Evolutionary conservation across 2,888 invertebrate genomes (phyloP).

Genomic region (Luperina testacea): DNA sequence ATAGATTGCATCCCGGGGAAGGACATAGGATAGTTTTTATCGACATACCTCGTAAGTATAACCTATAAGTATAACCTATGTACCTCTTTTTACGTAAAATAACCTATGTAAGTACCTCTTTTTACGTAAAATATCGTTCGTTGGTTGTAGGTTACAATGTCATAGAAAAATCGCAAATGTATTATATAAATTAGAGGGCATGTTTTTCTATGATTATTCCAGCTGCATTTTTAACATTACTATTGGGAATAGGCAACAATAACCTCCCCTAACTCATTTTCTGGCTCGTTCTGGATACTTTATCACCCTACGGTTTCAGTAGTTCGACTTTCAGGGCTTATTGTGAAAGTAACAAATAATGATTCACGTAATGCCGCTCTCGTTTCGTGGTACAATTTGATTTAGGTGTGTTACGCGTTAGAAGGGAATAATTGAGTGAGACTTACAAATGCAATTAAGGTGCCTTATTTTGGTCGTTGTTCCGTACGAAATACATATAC

Average conservation of each 20-base stretch:
- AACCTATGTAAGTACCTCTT: too few relatives aligned
- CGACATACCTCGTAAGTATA: too few relatives aligned
- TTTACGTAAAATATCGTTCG: background rate
- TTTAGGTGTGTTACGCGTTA: constrained; percentile 17
- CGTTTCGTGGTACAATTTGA: constrained; percentile 32
- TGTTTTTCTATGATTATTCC: background rate
- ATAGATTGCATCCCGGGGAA: too few relatives aligned
- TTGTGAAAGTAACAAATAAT: constrained; percentile 9
- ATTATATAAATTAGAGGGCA: background rate
- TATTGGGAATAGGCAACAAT: background rate
- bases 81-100: too few relatives aligned
- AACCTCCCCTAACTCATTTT: background rate
- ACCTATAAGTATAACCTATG: too few relatives aligned
- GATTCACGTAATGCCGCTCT: constrained; percentile 17
- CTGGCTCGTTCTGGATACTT: background rate
- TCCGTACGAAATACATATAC: constrained; percentile 3
- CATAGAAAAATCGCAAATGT: background rate
- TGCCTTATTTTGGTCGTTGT: constrained; percentile 20
- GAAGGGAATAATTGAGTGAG: constrained; percentile 29
- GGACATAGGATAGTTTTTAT: too few relatives aligned
- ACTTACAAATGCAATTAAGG: constrained; percentile 42
- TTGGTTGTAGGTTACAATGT: background rate
- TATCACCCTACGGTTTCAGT: background rate
- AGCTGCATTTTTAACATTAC: background rate
- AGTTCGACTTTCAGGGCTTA: background rate